Percentiles rank a stretch among this genome's conserved stretches.
Conservation (phyloP, 2,797 vertebrate genomes). For the Acipenser ruthenus region DNA sequence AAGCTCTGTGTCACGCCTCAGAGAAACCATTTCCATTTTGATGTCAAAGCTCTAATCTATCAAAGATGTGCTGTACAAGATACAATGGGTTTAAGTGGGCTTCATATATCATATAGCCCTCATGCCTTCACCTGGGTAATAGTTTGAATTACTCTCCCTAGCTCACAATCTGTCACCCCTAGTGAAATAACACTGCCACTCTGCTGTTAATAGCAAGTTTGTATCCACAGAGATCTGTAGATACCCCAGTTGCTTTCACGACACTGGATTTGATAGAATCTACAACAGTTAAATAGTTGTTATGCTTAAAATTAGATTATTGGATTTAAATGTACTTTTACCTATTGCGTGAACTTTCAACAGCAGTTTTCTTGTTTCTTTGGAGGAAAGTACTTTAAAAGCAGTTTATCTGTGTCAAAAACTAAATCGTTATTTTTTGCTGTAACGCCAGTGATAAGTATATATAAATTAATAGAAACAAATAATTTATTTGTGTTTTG, state of each 20-base stretch:
- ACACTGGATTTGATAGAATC: no score
- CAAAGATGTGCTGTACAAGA: constrained; percentile 87
- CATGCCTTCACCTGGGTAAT: constrained; percentile 82
- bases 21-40: constrained; percentile 97
- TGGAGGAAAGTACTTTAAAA: no score
- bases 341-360: no score
- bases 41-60: constrained; percentile 95
- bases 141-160: constrained; percentile 78
- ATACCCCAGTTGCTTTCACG: constrained; percentile 3
- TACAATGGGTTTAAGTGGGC: constrained; percentile 83
- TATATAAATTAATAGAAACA: no score
- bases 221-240: constrained; percentile 31
- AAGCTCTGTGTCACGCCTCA: constrained; percentile 73
- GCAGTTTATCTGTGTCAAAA: no score
- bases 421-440: no score
- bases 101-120: constrained; percentile 79
- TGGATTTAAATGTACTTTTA: no score
- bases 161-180: constrained; percentile 77
- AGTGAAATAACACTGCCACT: constrained; percentile 67
- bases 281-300: no score
- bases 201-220: constrained; percentile 66
- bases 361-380: no score
- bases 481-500: no score
- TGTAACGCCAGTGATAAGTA: no score
- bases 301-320: no score